Conservation (phyloP, 2,888 invertebrate species). For the Thymelicus sylvestris region DNA sequence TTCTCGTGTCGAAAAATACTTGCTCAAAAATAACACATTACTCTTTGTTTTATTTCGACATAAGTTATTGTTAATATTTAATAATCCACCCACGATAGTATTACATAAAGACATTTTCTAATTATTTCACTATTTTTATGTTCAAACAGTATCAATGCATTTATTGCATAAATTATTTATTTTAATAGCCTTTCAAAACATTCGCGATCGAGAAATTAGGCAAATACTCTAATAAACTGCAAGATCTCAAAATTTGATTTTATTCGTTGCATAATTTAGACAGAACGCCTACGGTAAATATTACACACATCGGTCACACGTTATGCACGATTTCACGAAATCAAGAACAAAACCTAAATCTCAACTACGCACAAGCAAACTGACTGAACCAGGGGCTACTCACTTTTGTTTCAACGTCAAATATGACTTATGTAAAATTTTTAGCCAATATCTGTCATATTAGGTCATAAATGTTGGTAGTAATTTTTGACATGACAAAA, state of each 20-base stretch:
- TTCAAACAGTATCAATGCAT: background rate
- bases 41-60: constrained; percentile 51
- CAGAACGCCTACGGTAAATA: constrained; percentile 3
- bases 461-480: too few species aligned
- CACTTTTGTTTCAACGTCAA: too few species aligned
- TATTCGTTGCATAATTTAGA: background rate
- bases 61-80: constrained; percentile 56
- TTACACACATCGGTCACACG: constrained; percentile 7
- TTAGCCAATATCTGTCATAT: too few species aligned
- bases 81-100: constrained; percentile 53
- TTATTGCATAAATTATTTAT: too few species aligned
- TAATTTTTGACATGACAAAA: too few species aligned
- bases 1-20: constrained; percentile 70
- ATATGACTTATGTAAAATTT: too few species aligned
- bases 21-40: constrained; percentile 45
- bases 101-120: constrained; percentile 53
- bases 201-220: background rate
- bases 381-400: too few species aligned
- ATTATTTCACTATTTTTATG: constrained; percentile 10
- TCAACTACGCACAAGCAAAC: background rate
- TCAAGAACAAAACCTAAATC: background rate
- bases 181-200: background rate
- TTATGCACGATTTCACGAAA: background rate
- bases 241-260: background rate
- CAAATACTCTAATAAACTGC: background rate